Base-by-base conservation (phyloP, 1,140 invertebrate genomes). In the Bombus pascuorum region DNA sequence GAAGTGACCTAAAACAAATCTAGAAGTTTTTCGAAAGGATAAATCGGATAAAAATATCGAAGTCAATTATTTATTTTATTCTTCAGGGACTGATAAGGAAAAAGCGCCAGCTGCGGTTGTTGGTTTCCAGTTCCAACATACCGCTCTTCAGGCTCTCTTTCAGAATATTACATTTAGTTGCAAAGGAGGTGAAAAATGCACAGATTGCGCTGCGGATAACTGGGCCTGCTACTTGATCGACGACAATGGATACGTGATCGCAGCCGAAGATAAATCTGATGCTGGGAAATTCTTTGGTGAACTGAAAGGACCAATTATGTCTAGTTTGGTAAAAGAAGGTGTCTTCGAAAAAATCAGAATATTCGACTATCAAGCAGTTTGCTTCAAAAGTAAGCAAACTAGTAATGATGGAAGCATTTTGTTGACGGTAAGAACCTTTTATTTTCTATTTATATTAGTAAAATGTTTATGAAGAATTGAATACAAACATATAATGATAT, bases 351-450 rank as follows among this genome's bases (percentile, higher is more conserved):
- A 96, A 86, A 97, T 98, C 9, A 96, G 96, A 62, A 96, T 99
- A 68, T 97, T 97, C 85, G 98, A 99, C 94, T 99, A 99, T 94
- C 98, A 99, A 95, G 98, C 97, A 0, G 97, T 98, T 3, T 99
- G 98, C 93, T 97, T 97, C 89, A 95, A 96, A 81, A 96, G 95
- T 71, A 96, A 96, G 47, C 95, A 95, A 77, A 96, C 96, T 18
- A 95, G 94, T 3, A 97, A 96, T 93, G 95, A 96, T 18, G 97
- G 96, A 3, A 95, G 93, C 73, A 96, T 95, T 65, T 89, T 97
- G 32, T 89, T 96, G 18, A 96, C 97, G 90, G 97, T 98, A 95
- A 95, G 95, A 57, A 13, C 5, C 15, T 10, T n/a, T 44, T 22
- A 1, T 32, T 22, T 68, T 15, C 44, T 39, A 13, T 3, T 78